phyloP scores from a whole-genome alignment of 2,888 invertebrate species.

The Shargacucullia verbasci region DNA sequence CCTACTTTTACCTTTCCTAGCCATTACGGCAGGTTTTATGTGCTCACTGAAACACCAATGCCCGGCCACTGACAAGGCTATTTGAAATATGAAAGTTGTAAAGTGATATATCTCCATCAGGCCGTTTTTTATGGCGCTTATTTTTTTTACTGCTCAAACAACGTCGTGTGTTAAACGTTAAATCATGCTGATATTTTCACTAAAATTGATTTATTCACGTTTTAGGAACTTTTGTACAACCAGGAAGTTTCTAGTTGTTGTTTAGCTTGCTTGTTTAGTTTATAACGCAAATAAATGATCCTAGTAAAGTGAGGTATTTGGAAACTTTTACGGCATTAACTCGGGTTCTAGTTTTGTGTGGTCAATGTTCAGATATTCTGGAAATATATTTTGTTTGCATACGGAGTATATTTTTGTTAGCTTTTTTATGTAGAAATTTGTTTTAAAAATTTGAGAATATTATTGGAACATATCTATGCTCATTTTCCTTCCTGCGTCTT shows the following conservation, averaged over 20 bases:
- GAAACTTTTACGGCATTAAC: conserved; percentile 2
- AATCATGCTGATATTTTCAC: conserved; percentile 74
- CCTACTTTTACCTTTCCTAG: conserved; percentile 68
- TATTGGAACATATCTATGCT: too few relatives aligned
- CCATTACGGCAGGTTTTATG: conserved; percentile 76
- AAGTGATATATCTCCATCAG: conserved; percentile 82
- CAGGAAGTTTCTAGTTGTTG: conserved; percentile 51
- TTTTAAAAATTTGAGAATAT: too few relatives aligned
- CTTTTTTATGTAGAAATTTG: too few relatives aligned
- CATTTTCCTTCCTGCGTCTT: too few relatives aligned
- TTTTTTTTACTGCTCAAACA: conserved; percentile 77
- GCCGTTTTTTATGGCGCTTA: conserved; percentile 77
- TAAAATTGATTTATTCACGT: conserved; percentile 73
- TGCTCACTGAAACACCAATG: conserved; percentile 69
- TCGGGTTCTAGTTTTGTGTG: neutral
- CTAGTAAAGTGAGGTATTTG: conserved; percentile 19
- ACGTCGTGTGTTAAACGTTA: conserved; percentile 72
- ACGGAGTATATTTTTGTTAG: too few relatives aligned
- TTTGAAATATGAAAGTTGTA: conserved; percentile 86
- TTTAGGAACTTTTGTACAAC: conserved; percentile 64
- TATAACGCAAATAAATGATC: conserved; percentile 43
- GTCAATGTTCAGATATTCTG: conserved; percentile 1
- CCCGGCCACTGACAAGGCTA: conserved; percentile 75
- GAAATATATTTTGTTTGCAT: neutral
- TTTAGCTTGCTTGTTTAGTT: conserved; percentile 30